Evolutionary conservation across 2,888 invertebrate species (phyloP), one percentile per base, ranked within the genome.

Genomic region (Himalopsyche tibetana): DNA sequence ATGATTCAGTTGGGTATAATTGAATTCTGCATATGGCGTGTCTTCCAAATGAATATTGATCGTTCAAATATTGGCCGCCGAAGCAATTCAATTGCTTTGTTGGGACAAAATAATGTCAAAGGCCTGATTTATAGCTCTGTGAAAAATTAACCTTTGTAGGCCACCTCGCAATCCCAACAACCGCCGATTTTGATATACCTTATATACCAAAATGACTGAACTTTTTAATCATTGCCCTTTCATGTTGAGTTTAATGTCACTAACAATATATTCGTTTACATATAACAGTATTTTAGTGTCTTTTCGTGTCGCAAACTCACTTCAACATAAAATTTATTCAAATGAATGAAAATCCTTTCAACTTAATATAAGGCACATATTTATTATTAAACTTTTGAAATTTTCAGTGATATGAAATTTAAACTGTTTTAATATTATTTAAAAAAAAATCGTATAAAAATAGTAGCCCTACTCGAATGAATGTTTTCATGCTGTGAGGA

Each of bases 161-260:
- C 2, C 63, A 63, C 8, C 63, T 19, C 19, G 19, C 6, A 63
- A 63, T 63, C 28, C 56, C 63, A 8, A 63, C 63, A 19, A 19
- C 19, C 63, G 19, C 63, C 11, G 63, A 63, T 63, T 63, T 63
- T 19, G 63, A 63, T n/a, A 63, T 63, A 63, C 63, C 63, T 63
- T 19, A 63, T 63, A 9, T 63, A 28, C 28, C 63, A 63, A 63
- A 63, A 63, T 19, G 63, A 19, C 19, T 63, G 63, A 63, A 63
- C 19, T 63, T 63, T 63, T 19, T 63, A n/a, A 63, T 63, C 63
- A 63, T n/a, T 63, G 63, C 63, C 63, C 63, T 63, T 63, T 63
- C 19, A 19, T 63, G 63, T 19, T 63, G 28, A 63, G 11, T 19
- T 28, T 63, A 63, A 63, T 63, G 63, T 63, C 63, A 63, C n/a